phyloP scores from a whole-genome alignment of 2,888 invertebrate genomes.

The Meteorus cinctellus region DNA sequence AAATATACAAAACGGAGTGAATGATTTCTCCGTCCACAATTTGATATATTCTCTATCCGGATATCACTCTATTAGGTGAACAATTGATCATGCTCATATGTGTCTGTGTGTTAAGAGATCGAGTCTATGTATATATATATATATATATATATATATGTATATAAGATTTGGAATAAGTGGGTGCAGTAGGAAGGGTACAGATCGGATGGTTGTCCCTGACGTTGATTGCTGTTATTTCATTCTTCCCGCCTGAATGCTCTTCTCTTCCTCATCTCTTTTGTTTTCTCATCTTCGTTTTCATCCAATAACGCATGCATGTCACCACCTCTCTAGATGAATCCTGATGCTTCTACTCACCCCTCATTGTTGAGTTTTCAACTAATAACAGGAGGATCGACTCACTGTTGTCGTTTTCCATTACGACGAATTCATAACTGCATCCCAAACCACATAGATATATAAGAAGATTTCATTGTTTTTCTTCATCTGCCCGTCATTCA shows the following conservation, averaged over 20 bases:
- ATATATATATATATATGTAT: background rate
- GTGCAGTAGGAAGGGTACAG: conserved; percentile 49
- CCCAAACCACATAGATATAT: background rate
- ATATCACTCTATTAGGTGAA: conserved; percentile 37
- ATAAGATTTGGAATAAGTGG: background rate
- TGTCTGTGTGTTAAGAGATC: background rate
- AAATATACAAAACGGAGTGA: background rate
- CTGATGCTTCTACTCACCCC: conserved; percentile 23
- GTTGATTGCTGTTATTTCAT: conserved; percentile 54
- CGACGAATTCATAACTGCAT: conserved; percentile 5
- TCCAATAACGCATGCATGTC: background rate
- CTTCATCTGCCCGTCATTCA: background rate
- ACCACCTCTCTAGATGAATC: conserved; percentile 26
- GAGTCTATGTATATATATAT: conserved; percentile 9
- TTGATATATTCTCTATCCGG: conserved; percentile 20
- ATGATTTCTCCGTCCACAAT: background rate
- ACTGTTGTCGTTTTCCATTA: conserved; percentile 29
- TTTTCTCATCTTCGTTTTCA: background rate
- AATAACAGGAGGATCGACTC: conserved; percentile 26
- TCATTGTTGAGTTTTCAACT: conserved; percentile 7
- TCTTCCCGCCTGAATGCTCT: conserved; percentile 38
- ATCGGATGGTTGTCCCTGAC: conserved; percentile 56
- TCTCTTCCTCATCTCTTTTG: background rate
- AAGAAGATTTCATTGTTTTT: background rate
- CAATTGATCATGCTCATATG: conserved; percentile 41